Evolutionary conservation across 2,113 vertebrate genomes (phyloP).

Genomic region (Butastur rufipennis): DNA sequence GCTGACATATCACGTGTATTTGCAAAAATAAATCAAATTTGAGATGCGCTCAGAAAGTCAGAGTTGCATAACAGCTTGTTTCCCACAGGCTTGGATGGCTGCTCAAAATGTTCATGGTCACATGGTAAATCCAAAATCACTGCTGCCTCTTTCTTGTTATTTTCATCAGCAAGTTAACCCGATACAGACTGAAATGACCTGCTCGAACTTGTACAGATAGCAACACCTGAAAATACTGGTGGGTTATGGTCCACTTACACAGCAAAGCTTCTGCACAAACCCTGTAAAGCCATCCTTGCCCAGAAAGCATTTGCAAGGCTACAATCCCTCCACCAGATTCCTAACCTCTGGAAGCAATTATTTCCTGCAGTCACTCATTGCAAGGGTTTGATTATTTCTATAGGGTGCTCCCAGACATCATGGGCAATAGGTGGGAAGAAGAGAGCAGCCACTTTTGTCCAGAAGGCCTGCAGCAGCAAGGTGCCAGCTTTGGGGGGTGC

Average conservation of each 20-base stretch:
- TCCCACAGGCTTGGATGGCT: conserved; percentile 55
- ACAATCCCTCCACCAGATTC: neutral
- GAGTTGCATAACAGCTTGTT: conserved; percentile 56
- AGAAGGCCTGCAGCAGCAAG: too few species aligned
- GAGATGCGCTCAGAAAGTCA: conserved; percentile 24
- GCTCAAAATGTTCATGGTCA: conserved; percentile 34
- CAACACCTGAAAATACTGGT: neutral
- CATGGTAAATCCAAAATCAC: conserved; percentile 1
- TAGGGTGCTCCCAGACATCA: too few species aligned
- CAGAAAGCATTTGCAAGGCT: neutral
- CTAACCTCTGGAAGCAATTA: neutral
- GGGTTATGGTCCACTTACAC: neutral
- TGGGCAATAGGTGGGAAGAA: too few species aligned
- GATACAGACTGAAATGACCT: neutral
- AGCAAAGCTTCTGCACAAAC: neutral
- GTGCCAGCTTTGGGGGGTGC: too few species aligned
- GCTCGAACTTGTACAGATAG: neutral
- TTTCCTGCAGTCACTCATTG: neutral
- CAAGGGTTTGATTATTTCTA: neutral
- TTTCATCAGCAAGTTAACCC: neutral
- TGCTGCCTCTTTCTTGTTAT: neutral
- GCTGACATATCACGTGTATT: conserved; percentile 30
- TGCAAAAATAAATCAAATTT: conserved; percentile 52
- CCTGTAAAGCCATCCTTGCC: neutral
- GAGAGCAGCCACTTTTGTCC: too few species aligned